These are phyloP conservation scores for Neotragus moschatus DNA, from an alignment of 2,113 vertebrate species.

Conservation along the genomic window DNA sequence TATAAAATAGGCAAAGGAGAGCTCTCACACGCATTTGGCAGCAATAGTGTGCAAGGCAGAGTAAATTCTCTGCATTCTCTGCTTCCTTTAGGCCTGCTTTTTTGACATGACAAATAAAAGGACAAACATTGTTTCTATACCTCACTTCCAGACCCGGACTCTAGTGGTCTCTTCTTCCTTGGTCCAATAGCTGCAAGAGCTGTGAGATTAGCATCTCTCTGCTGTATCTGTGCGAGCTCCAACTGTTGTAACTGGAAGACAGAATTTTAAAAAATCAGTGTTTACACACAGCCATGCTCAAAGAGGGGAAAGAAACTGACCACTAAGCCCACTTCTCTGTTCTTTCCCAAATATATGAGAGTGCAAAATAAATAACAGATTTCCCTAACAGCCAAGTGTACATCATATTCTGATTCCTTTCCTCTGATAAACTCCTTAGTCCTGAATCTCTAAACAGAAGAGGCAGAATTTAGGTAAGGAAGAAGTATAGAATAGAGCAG, in stretches of 20 bases:
- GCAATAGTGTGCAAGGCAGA: background rate
- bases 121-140: constrained; percentile 73
- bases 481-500: background rate
- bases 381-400: background rate
- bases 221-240: constrained; percentile 90
- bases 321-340: background rate
- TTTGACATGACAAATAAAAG: constrained; percentile 11
- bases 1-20: background rate
- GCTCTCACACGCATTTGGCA: background rate
- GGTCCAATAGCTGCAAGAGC: constrained; percentile 96
- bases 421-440: background rate
- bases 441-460: background rate
- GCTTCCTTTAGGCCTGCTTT: background rate
- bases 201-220: constrained; percentile 92
- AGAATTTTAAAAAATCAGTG: background rate
- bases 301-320: background rate
- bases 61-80: background rate
- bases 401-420: background rate
- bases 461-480: background rate
- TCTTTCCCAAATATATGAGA: background rate
- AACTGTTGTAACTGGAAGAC: constrained; percentile 89
- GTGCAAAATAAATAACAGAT: constrained; percentile 15
- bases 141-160: constrained; percentile 82
- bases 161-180: constrained; percentile 89
- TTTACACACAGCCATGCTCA: constrained; percentile 19